These are phyloP conservation scores for Pelochelys cantorii DNA, from an alignment of 2,797 vertebrate species.

Conservation along the genomic window DNA sequence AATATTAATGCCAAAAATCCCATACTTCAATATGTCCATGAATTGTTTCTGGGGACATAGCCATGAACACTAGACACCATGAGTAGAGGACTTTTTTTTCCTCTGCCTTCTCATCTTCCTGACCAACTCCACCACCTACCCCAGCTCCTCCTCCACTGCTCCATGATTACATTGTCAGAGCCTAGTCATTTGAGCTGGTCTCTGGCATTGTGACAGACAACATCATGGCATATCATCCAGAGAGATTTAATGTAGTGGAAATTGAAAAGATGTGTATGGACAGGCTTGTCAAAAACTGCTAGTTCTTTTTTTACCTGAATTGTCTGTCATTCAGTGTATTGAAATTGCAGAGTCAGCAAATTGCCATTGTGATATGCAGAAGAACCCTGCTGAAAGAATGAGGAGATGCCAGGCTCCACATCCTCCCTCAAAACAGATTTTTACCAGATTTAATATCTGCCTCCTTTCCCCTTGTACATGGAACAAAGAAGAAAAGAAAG, in stretches of 20 bases:
- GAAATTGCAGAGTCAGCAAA: neutral
- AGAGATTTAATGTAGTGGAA: neutral
- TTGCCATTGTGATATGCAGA: neutral
- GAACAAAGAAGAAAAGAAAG: neutral
- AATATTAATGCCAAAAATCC: neutral
- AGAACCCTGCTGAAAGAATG: neutral
- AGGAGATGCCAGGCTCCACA: neutral
- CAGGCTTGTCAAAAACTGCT: conserved; percentile 36
- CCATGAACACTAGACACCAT: neutral
- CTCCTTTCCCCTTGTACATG: neutral
- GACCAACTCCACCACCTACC: neutral
- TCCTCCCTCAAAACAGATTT: neutral
- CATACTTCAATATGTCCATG: neutral
- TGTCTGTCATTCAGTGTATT: conserved; percentile 1
- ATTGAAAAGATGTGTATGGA: conserved; percentile 19
- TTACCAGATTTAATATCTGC: neutral
- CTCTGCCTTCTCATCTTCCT: neutral
- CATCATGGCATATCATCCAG: conserved; percentile 18
- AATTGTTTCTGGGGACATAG: neutral
- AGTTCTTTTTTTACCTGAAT: conserved; percentile 49
- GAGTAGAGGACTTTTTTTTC: neutral
- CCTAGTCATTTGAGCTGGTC: neutral
- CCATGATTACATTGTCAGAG: neutral
- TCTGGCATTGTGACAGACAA: conserved; percentile 17
- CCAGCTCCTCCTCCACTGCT: too few relatives aligned